Evolutionary conservation across 92 coral and sea anemone species (phyloP).

Genomic region (Paramuricea clavata): DNA sequence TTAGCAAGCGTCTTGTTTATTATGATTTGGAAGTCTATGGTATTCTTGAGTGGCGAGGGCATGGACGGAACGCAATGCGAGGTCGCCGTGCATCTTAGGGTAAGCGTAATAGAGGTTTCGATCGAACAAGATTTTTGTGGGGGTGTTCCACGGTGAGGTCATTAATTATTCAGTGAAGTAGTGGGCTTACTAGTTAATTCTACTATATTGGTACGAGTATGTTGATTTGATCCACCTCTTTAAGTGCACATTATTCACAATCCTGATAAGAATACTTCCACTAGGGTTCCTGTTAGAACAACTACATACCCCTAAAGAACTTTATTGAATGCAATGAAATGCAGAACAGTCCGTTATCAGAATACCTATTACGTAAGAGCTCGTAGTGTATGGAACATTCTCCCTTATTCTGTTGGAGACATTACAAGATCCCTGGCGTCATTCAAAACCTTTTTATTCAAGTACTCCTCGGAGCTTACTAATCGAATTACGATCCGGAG

Average conservation of each 20-base stretch:
- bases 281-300: constrained; percentile 33
- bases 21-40: too few relatives aligned
- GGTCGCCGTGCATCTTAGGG: too few relatives aligned
- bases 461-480: too few relatives aligned
- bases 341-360: constrained; percentile 42
- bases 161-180: too few relatives aligned
- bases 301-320: constrained; percentile 38
- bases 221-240: constrained; percentile 53
- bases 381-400: constrained; percentile 46
- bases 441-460: background rate
- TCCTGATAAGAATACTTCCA: background rate
- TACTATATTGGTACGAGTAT: constrained; percentile 57
- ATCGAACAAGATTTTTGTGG: too few relatives aligned
- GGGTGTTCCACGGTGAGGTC: too few relatives aligned
- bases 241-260: constrained; percentile 29
- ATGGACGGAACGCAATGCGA: too few relatives aligned
- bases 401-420: constrained; percentile 50
- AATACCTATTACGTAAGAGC: constrained; percentile 63
- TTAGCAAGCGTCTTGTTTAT: too few relatives aligned
- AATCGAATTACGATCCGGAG: too few relatives aligned
- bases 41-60: too few relatives aligned
- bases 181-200: too few relatives aligned
- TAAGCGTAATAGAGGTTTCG: too few relatives aligned
- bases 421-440: constrained; percentile 3
- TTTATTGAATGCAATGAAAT: constrained; percentile 40